These are phyloP conservation scores for Gymnarchus niloticus DNA, from an alignment of 2,113 vertebrate genomes.

Conservation along the genomic window DNA sequence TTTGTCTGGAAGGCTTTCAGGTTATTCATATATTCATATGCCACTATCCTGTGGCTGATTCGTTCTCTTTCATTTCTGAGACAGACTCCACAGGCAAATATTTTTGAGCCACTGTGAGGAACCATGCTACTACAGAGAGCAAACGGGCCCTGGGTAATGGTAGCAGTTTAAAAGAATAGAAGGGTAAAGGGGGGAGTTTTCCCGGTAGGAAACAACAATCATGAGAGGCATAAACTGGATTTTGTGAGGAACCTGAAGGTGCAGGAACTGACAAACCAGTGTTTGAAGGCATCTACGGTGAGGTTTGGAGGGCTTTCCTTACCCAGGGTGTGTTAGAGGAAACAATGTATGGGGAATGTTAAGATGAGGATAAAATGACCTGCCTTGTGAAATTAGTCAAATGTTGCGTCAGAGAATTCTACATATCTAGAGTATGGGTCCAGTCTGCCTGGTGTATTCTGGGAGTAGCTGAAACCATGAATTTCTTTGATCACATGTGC, in stretches of 20 bases:
- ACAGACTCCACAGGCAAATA: not conserved
- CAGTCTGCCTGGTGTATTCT: not conserved
- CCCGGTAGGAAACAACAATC: not conserved
- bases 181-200: not conserved
- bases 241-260: not conserved
- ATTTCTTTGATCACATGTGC: not conserved
- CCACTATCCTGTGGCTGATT: too few relatives aligned
- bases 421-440: not conserved
- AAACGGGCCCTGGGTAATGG: not conserved
- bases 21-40: too few relatives aligned
- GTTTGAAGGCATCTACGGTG: constrained; percentile 19
- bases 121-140: not conserved
- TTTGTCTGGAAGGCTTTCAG: too few relatives aligned
- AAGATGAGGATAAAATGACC: not conserved
- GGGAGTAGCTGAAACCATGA: not conserved
- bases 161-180: not conserved
- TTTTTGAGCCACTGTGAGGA: not conserved
- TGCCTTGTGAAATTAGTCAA: not conserved
- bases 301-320: not conserved
- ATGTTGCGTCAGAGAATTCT: not conserved
- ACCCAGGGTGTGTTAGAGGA: not conserved
- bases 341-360: not conserved
- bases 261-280: not conserved
- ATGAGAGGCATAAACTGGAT: not conserved
- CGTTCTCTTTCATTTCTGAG: not conserved